Base-by-base conservation (phyloP, 2,888 invertebrate genomes). In the Xanthia togata region DNA sequence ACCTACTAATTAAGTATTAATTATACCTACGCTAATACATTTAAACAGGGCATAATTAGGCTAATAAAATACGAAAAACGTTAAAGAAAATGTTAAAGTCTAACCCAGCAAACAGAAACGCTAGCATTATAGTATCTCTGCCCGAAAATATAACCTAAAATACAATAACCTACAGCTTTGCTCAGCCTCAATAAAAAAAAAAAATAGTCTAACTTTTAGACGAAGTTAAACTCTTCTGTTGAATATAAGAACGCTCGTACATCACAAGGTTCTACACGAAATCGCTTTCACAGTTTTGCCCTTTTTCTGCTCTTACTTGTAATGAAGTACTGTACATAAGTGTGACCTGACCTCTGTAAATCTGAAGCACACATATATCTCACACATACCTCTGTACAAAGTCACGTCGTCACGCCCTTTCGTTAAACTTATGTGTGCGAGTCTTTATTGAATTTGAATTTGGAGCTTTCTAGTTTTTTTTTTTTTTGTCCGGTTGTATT, bases 301-400 rank as follows among this genome's bases (percentile, higher is more conserved):
- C 73, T 81, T 87, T 82, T 78, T 79, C 65, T 78, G 65, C 77
- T 79, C 69, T 76, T 77, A 35, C 70, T 75, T 81, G 68, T 78
- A 85, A 81, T 85, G 76, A 87, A 85, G 78, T 81, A n/a, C n/a
- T n/a, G n/a, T n/a, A 87, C 75, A 76, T 80, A 78, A 83, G 67
- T 83, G 76, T 81, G 79, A 80, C 83, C 87, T 87, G 83, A 85
- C 87, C 86, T 85, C 86, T 81, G 81, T 57, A 77, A 82, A 81
- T 84, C 84, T 64, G 47, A 80, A 70, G 71, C 80, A 82, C 81
- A 89, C 85, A 78, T 73, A 62, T 76, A 79, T n/a, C n/a, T n/a
- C n/a, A n/a, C n/a, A n/a, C n/a, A n/a, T 31, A 73, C 73, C 55
- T 88, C 78, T 73, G 60, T 71, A 73, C 82, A 83, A 85, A 82